Evolutionary conservation across 1,140 invertebrate species (phyloP), one percentile per base, ranked within the genome.

Genomic region (Neuroterus valhalla): DNA sequence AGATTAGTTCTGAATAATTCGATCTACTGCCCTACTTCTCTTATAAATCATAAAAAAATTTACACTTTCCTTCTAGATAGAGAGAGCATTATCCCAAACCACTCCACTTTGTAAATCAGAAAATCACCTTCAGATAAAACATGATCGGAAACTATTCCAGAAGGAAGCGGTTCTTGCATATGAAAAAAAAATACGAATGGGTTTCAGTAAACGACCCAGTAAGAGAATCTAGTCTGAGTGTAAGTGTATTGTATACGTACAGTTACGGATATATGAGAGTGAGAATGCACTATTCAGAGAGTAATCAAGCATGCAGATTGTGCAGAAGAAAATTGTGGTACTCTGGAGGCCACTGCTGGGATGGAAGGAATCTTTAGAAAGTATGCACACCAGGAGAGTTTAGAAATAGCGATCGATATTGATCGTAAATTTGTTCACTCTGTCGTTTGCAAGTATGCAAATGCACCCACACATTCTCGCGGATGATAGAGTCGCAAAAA

Each of bases 221-320:
- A 23, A 31, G 23, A 26, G 55, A 62, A 62, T 62, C 23, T n/a
- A 62, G 23, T 62, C 12, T 48, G n/a, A 31, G 23, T 10, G 55
- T 62, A 62, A 62, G 23, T 62, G 55, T 62, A 15, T 62, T 62
- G 23, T 10, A 38, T 38, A 38, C 10, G 10, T 10, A 38, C 5
- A 26, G 21, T 38, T 62, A 31, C 23, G 31, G 12, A 62, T 62
- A 38, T 26, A 62, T 50, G 10, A 26, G 23, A 62, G 8, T 62
- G 55, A 62, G 55, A 62, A 62, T 62, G 55, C 55, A 62, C 12
- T 62, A 38, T 62, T 62, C 55, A 14, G 55, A 62, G 55, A 62
- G 55, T 62, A 62, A 62, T 62, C 55, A 62, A 62, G 55, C 55
- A 62, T 62, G 55, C n/a, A 62, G 55, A 62, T 62, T 62, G 55